These are phyloP conservation scores for Auanema freiburgensis DNA, from an alignment of 2,888 invertebrate species.

Conservation along the genomic window DNA sequence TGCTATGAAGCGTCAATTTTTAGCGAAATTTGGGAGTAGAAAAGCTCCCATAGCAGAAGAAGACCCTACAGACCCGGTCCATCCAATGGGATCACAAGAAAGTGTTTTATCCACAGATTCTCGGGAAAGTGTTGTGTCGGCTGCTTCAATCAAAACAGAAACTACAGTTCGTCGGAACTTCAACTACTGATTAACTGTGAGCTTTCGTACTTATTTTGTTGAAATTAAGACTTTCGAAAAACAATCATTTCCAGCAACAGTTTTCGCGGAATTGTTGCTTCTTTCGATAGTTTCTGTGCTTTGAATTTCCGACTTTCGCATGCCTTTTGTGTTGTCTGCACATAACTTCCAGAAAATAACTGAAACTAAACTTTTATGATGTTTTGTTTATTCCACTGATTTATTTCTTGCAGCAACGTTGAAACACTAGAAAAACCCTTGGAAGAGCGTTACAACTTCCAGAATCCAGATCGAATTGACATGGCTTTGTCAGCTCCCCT, in stretches of 20 bases:
- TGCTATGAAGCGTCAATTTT: constrained; percentile 47
- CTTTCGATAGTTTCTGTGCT: not conserved
- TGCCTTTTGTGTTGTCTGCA: not conserved
- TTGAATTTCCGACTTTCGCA: constrained; percentile 2
- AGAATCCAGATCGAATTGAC: constrained; percentile 40
- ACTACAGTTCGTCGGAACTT: constrained; percentile 51
- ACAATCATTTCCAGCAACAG: not conserved
- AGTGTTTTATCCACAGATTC: constrained; percentile 44
- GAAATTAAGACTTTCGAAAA: not conserved
- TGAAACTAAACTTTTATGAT: not conserved
- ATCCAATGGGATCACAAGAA: constrained; percentile 34
- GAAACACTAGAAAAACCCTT: constrained; percentile 38
- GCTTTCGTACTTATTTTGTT: constrained; percentile 8
- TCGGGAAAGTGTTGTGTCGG: constrained; percentile 53
- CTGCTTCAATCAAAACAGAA: constrained; percentile 53
- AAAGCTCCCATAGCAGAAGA: constrained; percentile 51
- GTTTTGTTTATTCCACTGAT: not conserved
- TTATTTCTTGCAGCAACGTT: constrained; percentile 35
- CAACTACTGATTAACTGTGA: constrained; percentile 38
- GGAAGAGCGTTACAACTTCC: constrained; percentile 40
- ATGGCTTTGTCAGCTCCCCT: constrained; percentile 42
- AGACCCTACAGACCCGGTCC: constrained; percentile 45
- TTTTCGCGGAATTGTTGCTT: not conserved
- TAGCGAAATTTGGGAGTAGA: constrained; percentile 39
- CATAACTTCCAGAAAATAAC: not conserved